Conservation (phyloP, 2,888 invertebrate species). For the Octonoba sinensis region DNA sequence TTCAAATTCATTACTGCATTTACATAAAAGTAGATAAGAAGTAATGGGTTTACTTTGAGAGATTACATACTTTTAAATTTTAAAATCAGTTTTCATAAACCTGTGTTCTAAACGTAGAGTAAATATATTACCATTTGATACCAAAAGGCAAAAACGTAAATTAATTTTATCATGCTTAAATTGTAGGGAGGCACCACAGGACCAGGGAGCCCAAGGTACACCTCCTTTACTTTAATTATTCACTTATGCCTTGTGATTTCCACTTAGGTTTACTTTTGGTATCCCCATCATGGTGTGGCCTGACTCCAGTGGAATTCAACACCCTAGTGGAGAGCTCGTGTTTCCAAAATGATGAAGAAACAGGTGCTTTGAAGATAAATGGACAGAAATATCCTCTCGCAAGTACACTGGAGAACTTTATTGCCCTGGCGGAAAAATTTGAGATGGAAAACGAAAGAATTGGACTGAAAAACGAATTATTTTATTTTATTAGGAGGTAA, state of each 20-base stretch:
- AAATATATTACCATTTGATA: too few species aligned
- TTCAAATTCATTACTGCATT: too few species aligned
- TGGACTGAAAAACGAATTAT: slow-evolving; percentile 21
- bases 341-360: neutral
- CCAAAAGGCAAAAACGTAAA: too few species aligned
- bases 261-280: neutral
- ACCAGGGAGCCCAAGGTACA: too few species aligned
- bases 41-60: too few species aligned
- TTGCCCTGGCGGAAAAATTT: slow-evolving; percentile 35
- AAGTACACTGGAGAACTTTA: slow-evolving; percentile 45
- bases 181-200: too few species aligned
- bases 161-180: too few species aligned
- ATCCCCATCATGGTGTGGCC: neutral
- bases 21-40: too few species aligned
- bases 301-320: neutral
- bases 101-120: too few species aligned
- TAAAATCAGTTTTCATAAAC: too few species aligned
- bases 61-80: too few species aligned
- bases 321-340: neutral
- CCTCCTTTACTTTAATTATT: too few species aligned
- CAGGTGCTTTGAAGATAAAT: neutral
- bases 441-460: slow-evolving; percentile 21
- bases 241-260: neutral
- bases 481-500: slow-evolving; percentile 35
- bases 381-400: slow-evolving; percentile 39